These are phyloP conservation scores for Isaurus tuberculatus DNA, from an alignment of 92 coral and sea anemone genomes.

Conservation along the genomic window DNA sequence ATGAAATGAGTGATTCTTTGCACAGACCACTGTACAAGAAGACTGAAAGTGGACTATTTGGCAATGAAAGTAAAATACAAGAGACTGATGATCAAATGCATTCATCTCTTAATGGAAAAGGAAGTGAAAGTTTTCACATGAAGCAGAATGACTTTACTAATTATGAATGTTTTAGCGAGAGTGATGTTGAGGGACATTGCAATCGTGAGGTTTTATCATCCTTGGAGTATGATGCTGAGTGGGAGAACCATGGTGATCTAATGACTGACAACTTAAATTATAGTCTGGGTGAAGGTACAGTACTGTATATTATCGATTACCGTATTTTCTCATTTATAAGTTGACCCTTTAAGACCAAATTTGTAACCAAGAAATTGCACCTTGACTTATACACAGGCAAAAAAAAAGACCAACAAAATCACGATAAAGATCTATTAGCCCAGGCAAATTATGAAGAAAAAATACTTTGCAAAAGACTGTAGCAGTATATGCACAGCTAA, in stretches of 20 bases:
- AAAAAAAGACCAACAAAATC: too few relatives aligned
- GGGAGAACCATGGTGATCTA: slow-evolving; percentile 71
- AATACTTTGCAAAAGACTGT: too few relatives aligned
- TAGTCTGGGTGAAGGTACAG: slow-evolving; percentile 23
- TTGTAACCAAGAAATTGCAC: too few relatives aligned
- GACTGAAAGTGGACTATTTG: not conserved
- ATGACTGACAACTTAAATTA: slow-evolving; percentile 26
- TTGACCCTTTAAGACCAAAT: too few relatives aligned
- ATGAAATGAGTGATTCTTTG: not conserved
- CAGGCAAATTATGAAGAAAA: too few relatives aligned
- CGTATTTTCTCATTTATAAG: too few relatives aligned
- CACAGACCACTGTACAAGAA: not conserved
- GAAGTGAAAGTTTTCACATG: not conserved
- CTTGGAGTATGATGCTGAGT: slow-evolving; percentile 90
- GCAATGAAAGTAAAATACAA: not conserved
- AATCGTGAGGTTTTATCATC: slow-evolving; percentile 53
- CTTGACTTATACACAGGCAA: too few relatives aligned
- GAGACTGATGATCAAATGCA: not conserved
- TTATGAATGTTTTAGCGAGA: not conserved
- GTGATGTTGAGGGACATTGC: slow-evolving; percentile 16
- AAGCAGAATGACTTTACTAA: not conserved
- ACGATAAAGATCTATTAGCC: too few relatives aligned
- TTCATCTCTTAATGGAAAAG: slow-evolving; percentile 1
- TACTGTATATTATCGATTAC: too few relatives aligned
- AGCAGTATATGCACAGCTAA: too few relatives aligned